Base-by-base conservation (phyloP, 2,113 vertebrate genomes). In the Psephotus haematonotus region DNA sequence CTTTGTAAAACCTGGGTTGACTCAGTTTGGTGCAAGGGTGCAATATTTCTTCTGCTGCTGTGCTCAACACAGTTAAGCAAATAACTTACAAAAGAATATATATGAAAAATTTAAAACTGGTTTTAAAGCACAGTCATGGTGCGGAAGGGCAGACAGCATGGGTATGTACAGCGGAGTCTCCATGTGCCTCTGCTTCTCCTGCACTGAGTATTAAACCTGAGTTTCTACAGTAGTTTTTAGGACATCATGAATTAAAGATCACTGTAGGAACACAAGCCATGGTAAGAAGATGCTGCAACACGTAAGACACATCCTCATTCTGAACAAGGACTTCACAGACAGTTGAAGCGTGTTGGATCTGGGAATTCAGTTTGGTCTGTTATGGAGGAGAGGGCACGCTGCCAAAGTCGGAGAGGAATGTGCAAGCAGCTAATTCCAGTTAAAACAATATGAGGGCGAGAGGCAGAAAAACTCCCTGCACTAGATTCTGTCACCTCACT, bases 241-340 rank as follows among this genome's bases (percentile, higher is more conserved):
- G 72, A 19, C 90, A 71, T 47, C 60, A 93, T 96, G 82, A 96
- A 96, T 97, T 90, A 96, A 95, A 96, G 63, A 94, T 95, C 50
- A 95, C 70, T 0, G 1, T 35, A 55, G 75, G 20, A 92, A 46
- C 4, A 7, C 74, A 78, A 92, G 68, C 55, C 82, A 55, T 68
- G 43, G 43, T 55, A 67, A 78, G 90, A 76, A 86, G 77, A 84
- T 37, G 70, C 62, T 83, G 50, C 82, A 92, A 70, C 67, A 93
- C 2, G 2, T 96, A 59, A 77, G 76, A 72, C n/a, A 72, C 69
- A 67, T 94, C n/a, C 41, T 28, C 1, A 3, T 62, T 74, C 55
- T 70, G 50, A 76, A 24, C 28, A 85, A 74, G 82, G 75, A 41
- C 37, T 91, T 91, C 86, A 22, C 86, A 79, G 74, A n/a, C 37